Evolutionary conservation across 2,113 vertebrate species (phyloP).

Genomic region (Mionectes macconnelli): DNA sequence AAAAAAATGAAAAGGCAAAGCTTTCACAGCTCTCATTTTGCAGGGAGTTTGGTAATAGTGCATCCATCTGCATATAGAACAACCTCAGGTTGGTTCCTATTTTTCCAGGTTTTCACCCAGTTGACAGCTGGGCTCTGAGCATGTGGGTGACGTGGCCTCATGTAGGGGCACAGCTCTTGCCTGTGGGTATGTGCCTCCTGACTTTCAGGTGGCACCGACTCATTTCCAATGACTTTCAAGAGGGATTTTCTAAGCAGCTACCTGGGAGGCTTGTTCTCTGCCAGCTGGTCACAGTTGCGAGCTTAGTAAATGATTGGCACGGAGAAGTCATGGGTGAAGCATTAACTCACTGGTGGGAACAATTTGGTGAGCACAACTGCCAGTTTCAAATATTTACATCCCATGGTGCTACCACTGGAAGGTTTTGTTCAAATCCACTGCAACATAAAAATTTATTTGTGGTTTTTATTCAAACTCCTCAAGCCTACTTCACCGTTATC

Average conservation of each 20-base stretch:
- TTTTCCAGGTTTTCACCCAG: background rate
- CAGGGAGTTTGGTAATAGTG: background rate
- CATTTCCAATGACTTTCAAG: background rate
- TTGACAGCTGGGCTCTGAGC: background rate
- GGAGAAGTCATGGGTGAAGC: background rate
- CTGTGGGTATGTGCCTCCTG: background rate
- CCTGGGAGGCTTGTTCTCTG: background rate
- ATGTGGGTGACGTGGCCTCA: rapidly evolving
- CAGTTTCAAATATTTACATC: background rate
- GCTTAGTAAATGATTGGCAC: background rate
- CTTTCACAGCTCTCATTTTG: background rate
- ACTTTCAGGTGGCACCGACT: background rate
- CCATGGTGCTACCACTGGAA: background rate
- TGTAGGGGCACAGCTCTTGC: rapidly evolving
- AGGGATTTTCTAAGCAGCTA: background rate
- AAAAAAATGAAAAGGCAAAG: background rate
- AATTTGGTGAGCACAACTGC: background rate
- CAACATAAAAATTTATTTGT: background rate
- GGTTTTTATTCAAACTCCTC: background rate
- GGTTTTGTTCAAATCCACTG: background rate
- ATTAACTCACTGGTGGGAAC: background rate
- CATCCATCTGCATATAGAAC: background rate
- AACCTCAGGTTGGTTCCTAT: background rate
- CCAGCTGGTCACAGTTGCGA: background rate
- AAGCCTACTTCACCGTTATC: background rate